phyloP scores from a whole-genome alignment of 1,140 invertebrate genomes.

The Vanessa atalanta region DNA sequence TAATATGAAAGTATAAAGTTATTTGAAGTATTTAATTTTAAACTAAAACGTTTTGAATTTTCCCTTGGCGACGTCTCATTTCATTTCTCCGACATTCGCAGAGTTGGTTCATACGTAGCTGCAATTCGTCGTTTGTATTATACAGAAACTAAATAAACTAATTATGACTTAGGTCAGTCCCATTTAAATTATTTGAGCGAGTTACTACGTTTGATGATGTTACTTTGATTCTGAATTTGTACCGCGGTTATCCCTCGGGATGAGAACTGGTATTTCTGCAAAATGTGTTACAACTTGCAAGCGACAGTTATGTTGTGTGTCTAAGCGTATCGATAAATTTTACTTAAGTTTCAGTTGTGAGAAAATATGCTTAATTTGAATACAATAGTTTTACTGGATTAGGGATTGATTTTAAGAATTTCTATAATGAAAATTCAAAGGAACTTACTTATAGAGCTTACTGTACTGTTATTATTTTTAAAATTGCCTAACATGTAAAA shows the following conservation, averaged over 20 bases:
- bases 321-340: neutral
- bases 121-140: constrained; percentile 24
- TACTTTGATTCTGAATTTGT: constrained; percentile 38
- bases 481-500: too few relatives aligned
- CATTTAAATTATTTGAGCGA: constrained; percentile 37
- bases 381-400: too few relatives aligned
- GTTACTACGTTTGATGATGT: constrained; percentile 33
- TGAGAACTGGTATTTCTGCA: constrained; percentile 17
- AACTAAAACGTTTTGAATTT: neutral
- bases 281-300: constrained; percentile 23
- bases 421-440: too few relatives aligned
- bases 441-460: too few relatives aligned
- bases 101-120: neutral
- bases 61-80: neutral
- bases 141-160: constrained; percentile 36
- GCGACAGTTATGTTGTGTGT: neutral
- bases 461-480: too few relatives aligned
- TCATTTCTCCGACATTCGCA: neutral
- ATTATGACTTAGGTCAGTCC: constrained; percentile 27
- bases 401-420: too few relatives aligned
- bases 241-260: constrained; percentile 29
- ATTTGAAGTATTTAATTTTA: neutral
- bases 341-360: neutral
- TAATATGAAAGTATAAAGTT: neutral
- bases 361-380: too few relatives aligned